Base-by-base conservation (phyloP, 30 jellyfish, hydroid and myxozoan species). In the Chironex yamaguchii region DNA sequence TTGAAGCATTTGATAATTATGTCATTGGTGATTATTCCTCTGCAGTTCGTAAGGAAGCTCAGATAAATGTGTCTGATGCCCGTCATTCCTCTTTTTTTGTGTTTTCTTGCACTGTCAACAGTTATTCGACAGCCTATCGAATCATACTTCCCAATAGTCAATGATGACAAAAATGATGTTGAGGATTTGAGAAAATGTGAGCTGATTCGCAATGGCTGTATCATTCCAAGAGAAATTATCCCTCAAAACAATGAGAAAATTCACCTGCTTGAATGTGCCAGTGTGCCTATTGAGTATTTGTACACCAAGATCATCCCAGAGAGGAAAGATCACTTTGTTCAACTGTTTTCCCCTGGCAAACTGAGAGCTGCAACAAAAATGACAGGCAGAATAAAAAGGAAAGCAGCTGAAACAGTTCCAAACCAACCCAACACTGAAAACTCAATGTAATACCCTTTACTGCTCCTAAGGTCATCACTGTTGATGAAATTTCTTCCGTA, bases 321-420 rank as follows among this genome's bases (percentile, higher is more conserved):
- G 33, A 30, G 32, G 13, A 70, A 68, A 36, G 36, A 84, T 34
- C 93, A 71, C 25, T 84, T 48, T 84, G 93, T 84, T 2, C 88
- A 70, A 23, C 29, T 84, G 36, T 29, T 54, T 20, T 26, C 31
- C 4, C 67, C 27, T 0, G 1, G 11, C n/a, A 17, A 20, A 1
- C 20, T 22, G 6, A 0, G 14, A 30, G 82, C 53, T 13, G 11
- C 29, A 30, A 13, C 29, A 14, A 12, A 17, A 14, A 48, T 9
- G 9, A 36, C 17, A 12, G 0, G 24, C 23, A 49, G 68, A 36
- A 49, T 12, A 1, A 11, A 11, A 12, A 23, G 52, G 24, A 49
- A 24, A 23, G 20, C 22, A 6, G 12, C 25, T 14, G 26, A 17
- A 13, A 21, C 36, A 52, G 69, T 3, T 24, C 1, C 53, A 24